phyloP scores from a whole-genome alignment of 2,888 invertebrate genomes.

The Rhagonycha lutea region DNA sequence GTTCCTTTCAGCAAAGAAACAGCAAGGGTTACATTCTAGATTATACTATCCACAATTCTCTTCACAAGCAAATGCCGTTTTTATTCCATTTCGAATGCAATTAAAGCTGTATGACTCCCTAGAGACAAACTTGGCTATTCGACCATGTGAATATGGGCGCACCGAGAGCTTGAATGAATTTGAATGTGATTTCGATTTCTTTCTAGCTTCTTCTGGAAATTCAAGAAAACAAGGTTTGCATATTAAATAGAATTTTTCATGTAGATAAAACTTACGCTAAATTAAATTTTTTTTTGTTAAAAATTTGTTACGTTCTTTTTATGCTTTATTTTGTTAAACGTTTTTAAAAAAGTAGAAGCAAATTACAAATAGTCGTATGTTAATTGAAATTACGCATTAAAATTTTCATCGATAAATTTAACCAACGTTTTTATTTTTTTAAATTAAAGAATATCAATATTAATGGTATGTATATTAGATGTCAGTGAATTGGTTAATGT shows the following conservation, averaged over 20 bases:
- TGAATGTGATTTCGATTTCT: conserved; percentile 28
- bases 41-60: conserved; percentile 17
- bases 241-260: conserved; percentile 14
- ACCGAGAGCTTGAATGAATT: conserved; percentile 26
- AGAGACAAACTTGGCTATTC: conserved; percentile 26
- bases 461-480: conserved; percentile 13
- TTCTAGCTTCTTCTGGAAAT: conserved; percentile 13
- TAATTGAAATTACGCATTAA: neutral
- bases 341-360: neutral
- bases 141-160: conserved; percentile 29
- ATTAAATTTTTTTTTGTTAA: neutral
- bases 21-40: conserved; percentile 20
- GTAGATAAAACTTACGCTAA: neutral
- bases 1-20: conserved; percentile 21
- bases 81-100: conserved; percentile 30
- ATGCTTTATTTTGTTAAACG: neutral
- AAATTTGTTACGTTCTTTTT: neutral
- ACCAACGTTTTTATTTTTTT: neutral
- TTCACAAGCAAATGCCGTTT: conserved; percentile 20
- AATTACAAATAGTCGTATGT: neutral
- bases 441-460: conserved; percentile 7
- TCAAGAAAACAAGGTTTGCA: conserved; percentile 23
- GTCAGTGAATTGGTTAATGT: conserved; percentile 22
- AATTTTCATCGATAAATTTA: neutral
- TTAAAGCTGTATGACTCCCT: conserved; percentile 27